Base-by-base conservation (phyloP, 2,113 vertebrate species). In the Microcebus murinus region DNA sequence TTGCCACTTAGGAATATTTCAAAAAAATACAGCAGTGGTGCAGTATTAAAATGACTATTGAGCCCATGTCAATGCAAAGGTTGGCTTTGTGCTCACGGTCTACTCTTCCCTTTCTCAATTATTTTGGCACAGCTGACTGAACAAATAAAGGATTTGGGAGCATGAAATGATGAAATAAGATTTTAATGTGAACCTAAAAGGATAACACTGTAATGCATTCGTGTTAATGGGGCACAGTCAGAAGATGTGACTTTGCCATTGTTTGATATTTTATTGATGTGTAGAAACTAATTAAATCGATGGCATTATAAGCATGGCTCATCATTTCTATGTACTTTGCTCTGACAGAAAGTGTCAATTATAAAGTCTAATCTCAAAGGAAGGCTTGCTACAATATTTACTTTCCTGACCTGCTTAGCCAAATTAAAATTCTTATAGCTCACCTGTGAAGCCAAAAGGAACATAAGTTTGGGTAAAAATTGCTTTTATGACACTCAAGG, bases 361-460 rank as follows among this genome's bases (percentile, higher is more conserved):
- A 36, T 27, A 45, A 92, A 95, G 71, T 96, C 59, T 91, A 77
- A 94, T 91, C 74, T 80, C 73, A 92, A 90, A 90, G 8, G 59
- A 93, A 77, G 71, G 59, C 57, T 59, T 87, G 63, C 70, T 31
- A 14, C 90, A 96, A 94, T 82, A 50, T 77, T 83, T 74, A 93
- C 70, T 98, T 97, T 97, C 93, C 81, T 71, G 50, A 92, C 36
- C 81, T 68, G 61, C 36, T 12, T 3, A 45, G 90, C 96, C 96
- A 94, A 96, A 79, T 92, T 95, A 92, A 96, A 96, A 87, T 97
- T 95, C 96, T 76, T 74, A 80, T 36, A 88, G 77, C 86, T 94
- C 68, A 83, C 57, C 63, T 31, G 29, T 55, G 57, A 97, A 86
- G 94, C 96, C 97, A 96, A 97, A 84, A 96, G 95, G 96, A 98